phyloP scores from a whole-genome alignment of 1,140 invertebrate species.

The Oryctes rhinoceros region DNA sequence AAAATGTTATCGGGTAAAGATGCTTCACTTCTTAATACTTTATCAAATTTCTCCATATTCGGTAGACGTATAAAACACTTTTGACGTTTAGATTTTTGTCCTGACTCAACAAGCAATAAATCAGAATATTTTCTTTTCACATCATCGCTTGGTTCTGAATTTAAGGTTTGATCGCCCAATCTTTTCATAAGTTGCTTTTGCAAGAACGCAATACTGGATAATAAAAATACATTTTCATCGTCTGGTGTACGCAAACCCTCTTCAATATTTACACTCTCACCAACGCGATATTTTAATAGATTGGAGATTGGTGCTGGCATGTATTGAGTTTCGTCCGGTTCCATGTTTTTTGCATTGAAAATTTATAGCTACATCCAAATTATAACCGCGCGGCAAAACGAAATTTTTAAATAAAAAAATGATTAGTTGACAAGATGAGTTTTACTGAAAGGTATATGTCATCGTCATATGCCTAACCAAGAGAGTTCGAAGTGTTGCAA shows the following conservation, averaged over 20 bases:
- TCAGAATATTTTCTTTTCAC: background rate
- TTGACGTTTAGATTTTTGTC: constrained; percentile 27
- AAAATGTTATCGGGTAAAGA: constrained; percentile 2
- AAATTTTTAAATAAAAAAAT: constrained; percentile 22
- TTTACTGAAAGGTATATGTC: background rate
- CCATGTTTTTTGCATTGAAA: constrained; percentile 19
- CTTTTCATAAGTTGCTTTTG: constrained; percentile 40
- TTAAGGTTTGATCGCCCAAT: constrained; percentile 1
- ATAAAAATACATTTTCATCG: constrained; percentile 40
- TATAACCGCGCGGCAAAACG: background rate
- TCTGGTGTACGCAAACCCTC: constrained; percentile 38
- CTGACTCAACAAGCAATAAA: constrained; percentile 37
- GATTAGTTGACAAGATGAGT: constrained; percentile 6
- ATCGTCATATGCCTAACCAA: background rate
- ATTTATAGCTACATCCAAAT: constrained; percentile 2
- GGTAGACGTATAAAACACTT: constrained; percentile 38
- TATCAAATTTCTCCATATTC: constrained; percentile 42
- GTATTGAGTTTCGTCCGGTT: constrained; percentile 10
- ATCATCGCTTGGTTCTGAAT: background rate
- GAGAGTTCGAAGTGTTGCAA: too few species aligned
- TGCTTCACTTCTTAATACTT: constrained; percentile 41
- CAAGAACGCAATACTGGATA: constrained; percentile 42
- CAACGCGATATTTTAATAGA: constrained; percentile 21
- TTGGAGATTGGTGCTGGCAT: constrained; percentile 1
- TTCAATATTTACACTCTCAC: constrained; percentile 38